phyloP scores from a whole-genome alignment of 2,113 vertebrate genomes.

The Sturnira hondurensis region DNA sequence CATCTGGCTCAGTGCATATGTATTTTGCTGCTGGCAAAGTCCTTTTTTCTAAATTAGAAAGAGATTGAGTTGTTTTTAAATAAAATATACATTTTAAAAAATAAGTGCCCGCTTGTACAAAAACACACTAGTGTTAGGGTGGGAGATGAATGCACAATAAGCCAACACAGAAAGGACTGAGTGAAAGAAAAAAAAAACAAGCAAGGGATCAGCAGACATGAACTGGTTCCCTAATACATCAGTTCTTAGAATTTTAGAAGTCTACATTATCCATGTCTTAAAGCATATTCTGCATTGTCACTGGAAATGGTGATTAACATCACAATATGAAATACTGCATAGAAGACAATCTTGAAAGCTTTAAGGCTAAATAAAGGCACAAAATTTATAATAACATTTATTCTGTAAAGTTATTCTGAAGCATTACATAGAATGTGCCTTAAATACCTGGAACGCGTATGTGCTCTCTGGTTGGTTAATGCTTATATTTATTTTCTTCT shows the following conservation, averaged over 20 bases:
- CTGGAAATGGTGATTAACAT: neutral
- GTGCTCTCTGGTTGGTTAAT: neutral
- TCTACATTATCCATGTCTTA: neutral
- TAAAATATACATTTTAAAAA: neutral
- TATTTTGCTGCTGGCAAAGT: neutral
- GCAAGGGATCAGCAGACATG: neutral
- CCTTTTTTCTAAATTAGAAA: slow-evolving; percentile 25
- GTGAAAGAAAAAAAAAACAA: too few relatives aligned
- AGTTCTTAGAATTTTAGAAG: neutral
- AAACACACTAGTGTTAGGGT: neutral
- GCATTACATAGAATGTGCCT: neutral
- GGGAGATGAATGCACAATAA: neutral
- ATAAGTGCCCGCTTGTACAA: neutral
- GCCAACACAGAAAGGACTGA: neutral
- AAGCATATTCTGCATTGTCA: neutral
- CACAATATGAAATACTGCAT: neutral
- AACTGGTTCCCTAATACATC: neutral
- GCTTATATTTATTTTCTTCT: neutral
- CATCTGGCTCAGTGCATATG: neutral
- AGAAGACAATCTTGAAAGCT: neutral
- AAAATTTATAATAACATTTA: neutral
- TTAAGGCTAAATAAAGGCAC: neutral
- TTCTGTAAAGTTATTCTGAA: neutral
- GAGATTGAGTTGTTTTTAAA: neutral
- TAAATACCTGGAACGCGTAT: neutral